Evolutionary conservation across 2,888 invertebrate species (phyloP).

Genomic region (Petrolisthes cinctipes): DNA sequence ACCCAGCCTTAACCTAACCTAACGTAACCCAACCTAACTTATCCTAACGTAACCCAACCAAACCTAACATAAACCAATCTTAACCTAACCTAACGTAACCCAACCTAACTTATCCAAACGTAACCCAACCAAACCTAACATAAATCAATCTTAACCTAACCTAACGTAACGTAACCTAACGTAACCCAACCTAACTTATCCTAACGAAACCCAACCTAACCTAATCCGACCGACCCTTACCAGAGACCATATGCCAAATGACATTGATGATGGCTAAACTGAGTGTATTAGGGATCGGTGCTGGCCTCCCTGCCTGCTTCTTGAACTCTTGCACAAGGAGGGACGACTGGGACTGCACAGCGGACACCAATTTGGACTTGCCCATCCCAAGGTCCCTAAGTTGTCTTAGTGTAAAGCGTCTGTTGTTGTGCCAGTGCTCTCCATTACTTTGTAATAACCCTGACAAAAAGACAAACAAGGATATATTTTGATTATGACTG

Average conservation of each 20-base stretch:
- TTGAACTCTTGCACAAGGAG: constrained; percentile 7
- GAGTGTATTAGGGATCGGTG: background rate
- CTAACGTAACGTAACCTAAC: background rate
- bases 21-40: background rate
- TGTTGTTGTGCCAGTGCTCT: constrained; percentile 15
- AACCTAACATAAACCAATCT: too few species aligned
- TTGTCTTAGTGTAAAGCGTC: constrained; percentile 40
- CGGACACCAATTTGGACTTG: constrained; percentile 17
- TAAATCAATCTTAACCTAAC: background rate
- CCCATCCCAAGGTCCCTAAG: constrained; percentile 49
- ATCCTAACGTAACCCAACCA: too few species aligned
- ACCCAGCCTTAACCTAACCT: too few species aligned
- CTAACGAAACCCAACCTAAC: background rate
- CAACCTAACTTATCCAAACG: too few species aligned
- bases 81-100: too few species aligned
- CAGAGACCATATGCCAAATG: constrained; percentile 36
- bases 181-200: too few species aligned
- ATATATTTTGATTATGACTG: background rate
- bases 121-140: too few species aligned
- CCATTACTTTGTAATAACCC: constrained; percentile 30
- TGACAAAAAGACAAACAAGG: background rate
- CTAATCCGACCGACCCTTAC: background rate
- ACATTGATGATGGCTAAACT: constrained; percentile 41
- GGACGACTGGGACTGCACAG: constrained; percentile 19
- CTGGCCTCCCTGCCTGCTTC: background rate